Percentiles rank a stretch among this genome's conserved stretches.
Conservation (phyloP, 2,797 vertebrate species). For the Anabas testudineus region DNA sequence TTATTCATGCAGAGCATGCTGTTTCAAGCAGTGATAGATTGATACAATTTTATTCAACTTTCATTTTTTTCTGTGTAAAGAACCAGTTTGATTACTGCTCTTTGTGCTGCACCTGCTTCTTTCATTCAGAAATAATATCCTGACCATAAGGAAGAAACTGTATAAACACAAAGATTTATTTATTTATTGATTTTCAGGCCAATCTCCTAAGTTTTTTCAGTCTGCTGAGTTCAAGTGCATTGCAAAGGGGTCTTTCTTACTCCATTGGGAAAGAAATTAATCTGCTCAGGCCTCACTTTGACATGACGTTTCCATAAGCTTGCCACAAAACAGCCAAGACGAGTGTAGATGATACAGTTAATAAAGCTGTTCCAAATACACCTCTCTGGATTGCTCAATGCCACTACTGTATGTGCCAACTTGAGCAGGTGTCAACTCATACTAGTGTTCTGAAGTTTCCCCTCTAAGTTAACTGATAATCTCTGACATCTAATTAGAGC, state of each 20-base stretch:
- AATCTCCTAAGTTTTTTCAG: slow-evolving; percentile 79
- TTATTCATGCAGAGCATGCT: slow-evolving; percentile 55
- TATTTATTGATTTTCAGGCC: slow-evolving; percentile 52
- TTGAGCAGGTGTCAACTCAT: slow-evolving; percentile 26
- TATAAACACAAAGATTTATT: slow-evolving; percentile 30
- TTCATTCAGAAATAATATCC: slow-evolving; percentile 57
- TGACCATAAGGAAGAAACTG: background rate
- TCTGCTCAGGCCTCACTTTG: slow-evolving; percentile 54
- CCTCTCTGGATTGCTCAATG: slow-evolving; percentile 69
- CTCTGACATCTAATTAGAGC: slow-evolving; percentile 66
- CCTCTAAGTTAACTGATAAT: slow-evolving; percentile 43
- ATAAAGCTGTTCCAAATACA: slow-evolving; percentile 73
- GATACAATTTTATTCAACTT: slow-evolving; percentile 30
- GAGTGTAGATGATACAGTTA: slow-evolving; percentile 74
- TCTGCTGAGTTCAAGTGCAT: slow-evolving; percentile 63
- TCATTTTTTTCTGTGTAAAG: slow-evolving; percentile 7
- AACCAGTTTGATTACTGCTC: slow-evolving; percentile 35
- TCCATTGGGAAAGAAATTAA: slow-evolving; percentile 57
- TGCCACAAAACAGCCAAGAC: slow-evolving; percentile 61
- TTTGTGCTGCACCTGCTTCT: slow-evolving; percentile 52
- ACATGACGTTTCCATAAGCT: slow-evolving; percentile 66
- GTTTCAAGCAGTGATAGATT: slow-evolving; percentile 44
- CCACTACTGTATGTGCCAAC: slow-evolving; percentile 63
- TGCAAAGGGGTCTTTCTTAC: slow-evolving; percentile 52
- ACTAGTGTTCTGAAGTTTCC: slow-evolving; percentile 40